Evolutionary conservation across 2,888 invertebrate species (phyloP).

Genomic region (Tetropium fuscum): DNA sequence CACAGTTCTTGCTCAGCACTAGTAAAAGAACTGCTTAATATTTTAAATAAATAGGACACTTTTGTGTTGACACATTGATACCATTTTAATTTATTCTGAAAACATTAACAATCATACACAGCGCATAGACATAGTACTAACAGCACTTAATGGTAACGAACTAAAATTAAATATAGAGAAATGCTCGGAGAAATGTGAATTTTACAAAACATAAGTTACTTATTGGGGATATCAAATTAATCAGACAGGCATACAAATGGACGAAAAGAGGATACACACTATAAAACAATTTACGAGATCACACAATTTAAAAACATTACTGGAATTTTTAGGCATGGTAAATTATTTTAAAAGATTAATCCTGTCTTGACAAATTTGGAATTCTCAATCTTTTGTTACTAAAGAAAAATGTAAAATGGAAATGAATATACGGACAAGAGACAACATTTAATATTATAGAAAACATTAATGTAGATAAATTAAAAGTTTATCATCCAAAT

Average conservation of each 20-base stretch:
- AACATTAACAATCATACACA: constrained; percentile 3
- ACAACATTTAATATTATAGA: constrained; percentile 15
- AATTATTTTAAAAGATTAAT: constrained; percentile 26
- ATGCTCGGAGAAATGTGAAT: no score
- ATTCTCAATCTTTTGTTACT: constrained; percentile 15
- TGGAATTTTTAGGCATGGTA: constrained; percentile 26
- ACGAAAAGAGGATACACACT: constrained; percentile 7
- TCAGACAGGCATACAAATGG: constrained; percentile 11
- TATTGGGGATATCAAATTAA: constrained; percentile 20
- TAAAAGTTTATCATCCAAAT: constrained; percentile 15
- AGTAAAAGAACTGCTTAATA: background rate
- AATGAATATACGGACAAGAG: constrained; percentile 12
- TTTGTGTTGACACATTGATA: constrained; percentile 18
- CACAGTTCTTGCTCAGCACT: constrained; percentile 5
- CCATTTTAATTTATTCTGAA: constrained; percentile 16
- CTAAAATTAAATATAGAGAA: constrained; percentile 26
- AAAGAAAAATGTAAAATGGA: constrained; percentile 25
- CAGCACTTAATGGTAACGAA: constrained; percentile 13
- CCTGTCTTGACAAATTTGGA: constrained; percentile 13
- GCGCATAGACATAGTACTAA: constrained; percentile 7
- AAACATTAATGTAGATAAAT: constrained; percentile 1
- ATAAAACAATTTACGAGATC: constrained; percentile 20
- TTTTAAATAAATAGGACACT: constrained; percentile 1
- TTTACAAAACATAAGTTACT: constrained; percentile 14
- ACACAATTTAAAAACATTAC: constrained; percentile 17